Evolutionary conservation across 2,797 vertebrate species (phyloP).

Genomic region (Brotula barbata): DNA sequence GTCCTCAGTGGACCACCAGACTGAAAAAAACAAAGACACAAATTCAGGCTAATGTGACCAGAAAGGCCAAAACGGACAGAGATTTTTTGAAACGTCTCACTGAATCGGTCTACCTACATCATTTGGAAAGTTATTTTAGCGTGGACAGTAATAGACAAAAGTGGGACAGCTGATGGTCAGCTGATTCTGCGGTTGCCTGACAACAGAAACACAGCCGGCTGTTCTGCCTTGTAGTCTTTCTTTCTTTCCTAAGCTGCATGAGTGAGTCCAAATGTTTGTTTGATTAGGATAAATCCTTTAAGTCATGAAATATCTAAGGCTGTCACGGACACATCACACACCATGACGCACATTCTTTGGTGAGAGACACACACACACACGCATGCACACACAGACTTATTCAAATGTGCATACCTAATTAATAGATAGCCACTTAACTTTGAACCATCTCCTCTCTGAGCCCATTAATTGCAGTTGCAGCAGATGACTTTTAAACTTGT

Average conservation of each 20-base stretch:
- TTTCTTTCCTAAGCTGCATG: background rate
- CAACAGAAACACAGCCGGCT: background rate
- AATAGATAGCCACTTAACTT: too few relatives aligned
- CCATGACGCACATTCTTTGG: background rate
- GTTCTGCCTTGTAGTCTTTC: background rate
- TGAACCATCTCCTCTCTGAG: too few relatives aligned
- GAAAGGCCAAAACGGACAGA: too few relatives aligned
- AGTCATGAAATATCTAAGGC: constrained; percentile 7
- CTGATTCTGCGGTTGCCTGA: background rate
- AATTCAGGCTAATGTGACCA: too few relatives aligned
- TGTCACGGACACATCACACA: constrained; percentile 3
- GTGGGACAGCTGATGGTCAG: background rate
- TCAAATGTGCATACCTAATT: background rate
- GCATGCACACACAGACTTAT: constrained; percentile 15
- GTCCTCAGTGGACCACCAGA: too few relatives aligned
- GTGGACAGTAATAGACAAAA: background rate
- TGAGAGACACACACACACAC: constrained; percentile 2
- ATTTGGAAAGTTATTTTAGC: background rate
- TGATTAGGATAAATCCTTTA: background rate
- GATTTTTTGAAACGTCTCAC: too few relatives aligned
- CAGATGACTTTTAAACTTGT: background rate
- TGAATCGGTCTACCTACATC: too few relatives aligned
- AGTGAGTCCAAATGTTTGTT: background rate
- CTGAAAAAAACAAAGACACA: too few relatives aligned
- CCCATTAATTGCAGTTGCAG: too few relatives aligned